These are phyloP conservation scores for Muschampia plurimacula DNA, from an alignment of 2,888 invertebrate genomes.

Conservation along the genomic window DNA sequence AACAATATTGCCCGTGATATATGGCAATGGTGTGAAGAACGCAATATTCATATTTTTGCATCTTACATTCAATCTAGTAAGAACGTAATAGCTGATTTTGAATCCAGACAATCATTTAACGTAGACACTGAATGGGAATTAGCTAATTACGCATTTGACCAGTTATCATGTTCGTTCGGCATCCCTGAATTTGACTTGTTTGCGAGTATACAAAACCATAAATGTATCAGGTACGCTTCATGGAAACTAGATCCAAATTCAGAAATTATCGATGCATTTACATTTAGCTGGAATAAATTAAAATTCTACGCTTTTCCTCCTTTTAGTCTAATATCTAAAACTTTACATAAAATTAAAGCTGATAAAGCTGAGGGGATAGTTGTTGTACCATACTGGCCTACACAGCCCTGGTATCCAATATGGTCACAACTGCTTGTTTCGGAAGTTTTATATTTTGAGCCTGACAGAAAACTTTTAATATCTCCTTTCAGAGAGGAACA, in stretches of 20 bases:
- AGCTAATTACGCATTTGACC: conserved; percentile 6
- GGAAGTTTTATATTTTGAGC: conserved; percentile 40
- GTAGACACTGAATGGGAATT: conserved; percentile 43
- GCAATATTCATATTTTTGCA: conserved; percentile 43
- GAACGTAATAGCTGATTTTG: conserved; percentile 46
- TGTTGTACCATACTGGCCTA: conserved; percentile 45
- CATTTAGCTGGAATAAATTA: conserved; percentile 38
- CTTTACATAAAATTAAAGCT: conserved; percentile 38
- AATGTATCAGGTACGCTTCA: conserved; percentile 42
- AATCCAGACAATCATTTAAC: conserved; percentile 37
- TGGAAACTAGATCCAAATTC: conserved; percentile 35
- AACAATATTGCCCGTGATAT: conserved; percentile 40
- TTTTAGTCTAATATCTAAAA: conserved; percentile 34
- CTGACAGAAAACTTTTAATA: conserved; percentile 41
- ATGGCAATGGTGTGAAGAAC: conserved; percentile 47
- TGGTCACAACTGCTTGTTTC: conserved; percentile 39
- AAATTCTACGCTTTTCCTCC: conserved; percentile 42
- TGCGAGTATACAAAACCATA: conserved; percentile 37
- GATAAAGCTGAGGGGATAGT: conserved; percentile 40
- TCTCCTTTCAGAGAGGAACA: conserved; percentile 47
- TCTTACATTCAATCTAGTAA: conserved; percentile 44
- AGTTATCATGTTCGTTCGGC: conserved; percentile 32
- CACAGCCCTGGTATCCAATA: conserved; percentile 48
- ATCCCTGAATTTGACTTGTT: conserved; percentile 43
- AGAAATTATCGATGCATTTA: conserved; percentile 17